Evolutionary conservation across 2,888 invertebrate species (phyloP), one percentile per base, ranked within the genome.

Genomic region (Gortyna flavago): DNA sequence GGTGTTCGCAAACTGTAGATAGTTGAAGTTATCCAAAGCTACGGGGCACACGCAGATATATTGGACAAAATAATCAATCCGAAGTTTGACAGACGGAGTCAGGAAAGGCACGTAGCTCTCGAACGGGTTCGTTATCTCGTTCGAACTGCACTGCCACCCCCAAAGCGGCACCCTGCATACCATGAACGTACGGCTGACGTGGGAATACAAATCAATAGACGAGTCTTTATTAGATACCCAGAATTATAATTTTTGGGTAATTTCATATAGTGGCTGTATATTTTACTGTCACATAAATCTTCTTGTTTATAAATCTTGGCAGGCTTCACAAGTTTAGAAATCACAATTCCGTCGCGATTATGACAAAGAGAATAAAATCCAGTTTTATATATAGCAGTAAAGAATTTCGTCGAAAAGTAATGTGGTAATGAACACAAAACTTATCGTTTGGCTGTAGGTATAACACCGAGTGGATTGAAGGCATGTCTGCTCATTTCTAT

Each of bases 1-100:
- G 64, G 48, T 71, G 65, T 65, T 61, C 57, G 16, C n/a, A 74
- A 86, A 73, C 70, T 65, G 21, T 48, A 66, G n/a, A 74, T 83
- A 72, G 73, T 86, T 65, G 44, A 75, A 86, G 59, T 74, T 70
- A 66, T 51, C 54, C 59, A 32, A 72, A 76, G 59, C 64, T 78
- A 66, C 65, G 51, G 41, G 32, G 44, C 75, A 77, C 64, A 84
- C 78, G 80, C 74, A 77, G 81, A 86, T 90, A 91, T 91, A 91
- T 93, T 93, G 91, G 90, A 89, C 92, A 93, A 86, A 93, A 93
- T 92, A 93, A 94, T 95, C 93, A 94, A 92, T 93, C 90, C 88
- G 76, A 94, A 94, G 89, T 95, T 94, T 94, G 93, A 93, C 91
- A 91, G 92, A 91, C 89, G 91, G 89, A 91, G 88, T 88, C 88